These are phyloP conservation scores for Odontomachus brunneus DNA, from an alignment of 1,140 invertebrate species.

Conservation along the genomic window DNA sequence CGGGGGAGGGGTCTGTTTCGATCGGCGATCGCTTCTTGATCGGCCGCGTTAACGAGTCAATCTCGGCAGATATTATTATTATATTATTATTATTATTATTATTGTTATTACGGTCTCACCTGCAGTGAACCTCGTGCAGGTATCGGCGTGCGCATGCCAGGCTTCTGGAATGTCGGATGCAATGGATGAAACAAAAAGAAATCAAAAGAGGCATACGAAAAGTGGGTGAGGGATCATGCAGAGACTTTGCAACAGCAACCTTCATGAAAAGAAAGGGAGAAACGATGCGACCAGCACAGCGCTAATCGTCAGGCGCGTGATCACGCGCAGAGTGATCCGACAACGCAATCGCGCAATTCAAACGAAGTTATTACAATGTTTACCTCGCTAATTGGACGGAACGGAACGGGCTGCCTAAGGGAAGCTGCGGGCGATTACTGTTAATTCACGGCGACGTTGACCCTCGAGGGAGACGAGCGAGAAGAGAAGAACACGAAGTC, in stretches of 20 bases:
- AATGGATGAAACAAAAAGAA: conserved; percentile 73
- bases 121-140: conserved; percentile 81
- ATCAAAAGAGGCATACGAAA: background rate
- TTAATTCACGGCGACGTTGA: no score
- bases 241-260: background rate
- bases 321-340: conserved; percentile 1
- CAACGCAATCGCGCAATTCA: background rate
- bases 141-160: conserved; percentile 78
- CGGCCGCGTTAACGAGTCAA: background rate
- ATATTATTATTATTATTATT: no score
- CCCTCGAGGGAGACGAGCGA: no score
- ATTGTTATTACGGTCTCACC: conserved; percentile 80
- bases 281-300: background rate
- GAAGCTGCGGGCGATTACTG: no score
- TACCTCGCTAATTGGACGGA: no score
- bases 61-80: no score
- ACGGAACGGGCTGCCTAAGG: no score
- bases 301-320: background rate
- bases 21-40: conserved; percentile 19
- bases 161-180: conserved; percentile 81
- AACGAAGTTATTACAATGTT: no score
- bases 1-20: background rate
- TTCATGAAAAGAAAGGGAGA: background rate
- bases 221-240: conserved; percentile 27
- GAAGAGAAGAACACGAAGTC: no score